phyloP scores from a whole-genome alignment of 1,140 invertebrate species.

The Drosophila navojoa region DNA sequence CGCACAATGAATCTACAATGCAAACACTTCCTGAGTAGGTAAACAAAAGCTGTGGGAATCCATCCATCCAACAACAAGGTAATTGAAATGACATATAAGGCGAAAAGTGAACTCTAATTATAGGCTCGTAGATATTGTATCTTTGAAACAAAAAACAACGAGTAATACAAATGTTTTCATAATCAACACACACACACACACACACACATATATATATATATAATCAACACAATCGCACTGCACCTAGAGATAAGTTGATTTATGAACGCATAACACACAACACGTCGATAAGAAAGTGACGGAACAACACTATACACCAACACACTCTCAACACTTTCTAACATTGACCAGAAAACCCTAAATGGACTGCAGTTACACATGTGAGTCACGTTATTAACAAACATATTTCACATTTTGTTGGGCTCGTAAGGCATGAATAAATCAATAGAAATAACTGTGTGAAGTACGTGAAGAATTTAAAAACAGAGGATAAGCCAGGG shows the following conservation, averaged over 20 bases:
- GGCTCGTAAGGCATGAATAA: slow-evolving; percentile 16
- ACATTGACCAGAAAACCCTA: slow-evolving; percentile 1
- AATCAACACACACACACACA: slow-evolving; percentile 30
- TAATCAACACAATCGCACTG: neutral
- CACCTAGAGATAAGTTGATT: slow-evolving; percentile 31
- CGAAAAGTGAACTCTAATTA: slow-evolving; percentile 60
- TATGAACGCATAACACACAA: slow-evolving; percentile 10
- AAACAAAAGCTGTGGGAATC: slow-evolving; percentile 55
- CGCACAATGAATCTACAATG: slow-evolving; percentile 19
- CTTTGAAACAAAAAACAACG: slow-evolving; percentile 40
- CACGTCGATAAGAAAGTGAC: slow-evolving; percentile 24
- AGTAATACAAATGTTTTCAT: slow-evolving; percentile 58
- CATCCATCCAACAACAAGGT: slow-evolving; percentile 37
- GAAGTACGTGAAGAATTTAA: slow-evolving; percentile 48
- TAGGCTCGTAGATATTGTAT: slow-evolving; percentile 76
- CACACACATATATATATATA: neutral
- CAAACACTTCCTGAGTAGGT: slow-evolving; percentile 23
- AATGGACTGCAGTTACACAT: slow-evolving; percentile 27
- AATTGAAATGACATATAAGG: slow-evolving; percentile 34
- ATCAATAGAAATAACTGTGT: slow-evolving; percentile 30
- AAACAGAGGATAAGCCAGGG: slow-evolving; percentile 1
- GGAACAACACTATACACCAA: slow-evolving; percentile 12
- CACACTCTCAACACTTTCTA: slow-evolving; percentile 50
- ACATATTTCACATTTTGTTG: slow-evolving; percentile 31
- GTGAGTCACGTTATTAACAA: slow-evolving; percentile 64